Evolutionary conservation across 2,888 invertebrate species (phyloP).

Genomic region (Dicycla oo): DNA sequence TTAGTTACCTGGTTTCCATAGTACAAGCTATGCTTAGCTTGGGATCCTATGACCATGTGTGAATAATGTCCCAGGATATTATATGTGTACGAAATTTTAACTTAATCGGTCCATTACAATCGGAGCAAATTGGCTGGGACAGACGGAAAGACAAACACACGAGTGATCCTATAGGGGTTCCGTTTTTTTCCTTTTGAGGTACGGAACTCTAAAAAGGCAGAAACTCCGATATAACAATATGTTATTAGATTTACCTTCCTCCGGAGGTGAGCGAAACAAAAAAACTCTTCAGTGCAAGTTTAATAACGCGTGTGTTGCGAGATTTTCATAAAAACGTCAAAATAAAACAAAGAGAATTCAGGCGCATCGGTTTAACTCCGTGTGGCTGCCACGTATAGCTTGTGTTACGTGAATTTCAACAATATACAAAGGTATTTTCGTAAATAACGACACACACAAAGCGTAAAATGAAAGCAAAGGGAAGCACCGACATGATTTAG

Average conservation of each 20-base stretch:
- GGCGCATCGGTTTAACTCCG: slow-evolving; percentile 28
- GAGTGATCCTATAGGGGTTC: too few species aligned
- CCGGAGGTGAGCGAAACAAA: slow-evolving; percentile 16
- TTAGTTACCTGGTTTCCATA: too few species aligned
- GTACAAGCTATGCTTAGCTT: too few species aligned
- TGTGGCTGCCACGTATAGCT: slow-evolving; percentile 37
- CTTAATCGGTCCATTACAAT: too few species aligned
- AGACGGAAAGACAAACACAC: too few species aligned
- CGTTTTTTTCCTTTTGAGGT: too few species aligned
- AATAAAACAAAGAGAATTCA: slow-evolving; percentile 36
- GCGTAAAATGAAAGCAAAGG: slow-evolving; percentile 71
- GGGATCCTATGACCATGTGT: too few species aligned
- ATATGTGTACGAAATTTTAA: too few species aligned
- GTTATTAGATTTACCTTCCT: slow-evolving; percentile 33
- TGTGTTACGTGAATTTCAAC: slow-evolving; percentile 68
- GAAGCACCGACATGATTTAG: slow-evolving; percentile 71
- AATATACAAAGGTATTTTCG: slow-evolving; percentile 71
- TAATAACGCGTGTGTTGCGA: slow-evolving; percentile 42
- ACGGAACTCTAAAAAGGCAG: too few species aligned
- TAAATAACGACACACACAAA: slow-evolving; percentile 76
- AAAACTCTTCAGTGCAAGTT: slow-evolving; percentile 34
- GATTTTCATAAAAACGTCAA: slow-evolving; percentile 32
- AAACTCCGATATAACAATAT: slow-evolving; percentile 18
- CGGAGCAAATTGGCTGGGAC: too few species aligned
- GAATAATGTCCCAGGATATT: too few species aligned